Evolutionary conservation across 1,140 invertebrate species (phyloP).

Genomic region (Potamilus streckersoni): DNA sequence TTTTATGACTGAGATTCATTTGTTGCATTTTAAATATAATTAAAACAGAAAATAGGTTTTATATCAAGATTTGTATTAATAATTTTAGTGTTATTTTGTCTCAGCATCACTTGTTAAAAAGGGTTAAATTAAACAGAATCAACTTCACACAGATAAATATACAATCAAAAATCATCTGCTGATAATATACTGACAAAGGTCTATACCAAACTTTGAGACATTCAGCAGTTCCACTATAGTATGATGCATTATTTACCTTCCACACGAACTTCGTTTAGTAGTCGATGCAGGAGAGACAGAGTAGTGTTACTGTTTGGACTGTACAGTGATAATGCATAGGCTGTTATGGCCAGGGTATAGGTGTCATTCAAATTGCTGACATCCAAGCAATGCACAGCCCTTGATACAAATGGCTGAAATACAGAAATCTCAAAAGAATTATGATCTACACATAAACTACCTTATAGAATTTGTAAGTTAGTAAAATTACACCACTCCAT

Average conservation of each 20-base stretch:
- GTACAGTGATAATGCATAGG: conserved; percentile 40
- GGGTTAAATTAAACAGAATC: no score
- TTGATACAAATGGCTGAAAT: conserved; percentile 28
- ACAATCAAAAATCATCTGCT: no score
- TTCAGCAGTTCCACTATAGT: neutral
- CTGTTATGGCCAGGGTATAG: conserved; percentile 76
- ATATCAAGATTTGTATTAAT: no score
- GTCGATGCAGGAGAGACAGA: conserved; percentile 5
- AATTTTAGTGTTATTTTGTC: no score
- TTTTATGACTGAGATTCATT: no score
- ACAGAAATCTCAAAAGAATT: neutral
- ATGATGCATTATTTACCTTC: conserved; percentile 1
- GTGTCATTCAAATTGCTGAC: conserved; percentile 68
- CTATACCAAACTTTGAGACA: no score
- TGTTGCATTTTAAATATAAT: no score
- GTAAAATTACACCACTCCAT: neutral
- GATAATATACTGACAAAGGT: no score
- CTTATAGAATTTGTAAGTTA: neutral
- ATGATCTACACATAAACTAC: neutral
- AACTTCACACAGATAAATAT: no score
- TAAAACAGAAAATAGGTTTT: no score
- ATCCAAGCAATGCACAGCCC: conserved; percentile 30
- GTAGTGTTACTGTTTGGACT: conserved; percentile 23
- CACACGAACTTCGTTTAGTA: conserved; percentile 5
- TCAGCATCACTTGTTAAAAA: no score